phyloP scores from a whole-genome alignment of 2,113 vertebrate genomes.

The Centropus bengalensis region DNA sequence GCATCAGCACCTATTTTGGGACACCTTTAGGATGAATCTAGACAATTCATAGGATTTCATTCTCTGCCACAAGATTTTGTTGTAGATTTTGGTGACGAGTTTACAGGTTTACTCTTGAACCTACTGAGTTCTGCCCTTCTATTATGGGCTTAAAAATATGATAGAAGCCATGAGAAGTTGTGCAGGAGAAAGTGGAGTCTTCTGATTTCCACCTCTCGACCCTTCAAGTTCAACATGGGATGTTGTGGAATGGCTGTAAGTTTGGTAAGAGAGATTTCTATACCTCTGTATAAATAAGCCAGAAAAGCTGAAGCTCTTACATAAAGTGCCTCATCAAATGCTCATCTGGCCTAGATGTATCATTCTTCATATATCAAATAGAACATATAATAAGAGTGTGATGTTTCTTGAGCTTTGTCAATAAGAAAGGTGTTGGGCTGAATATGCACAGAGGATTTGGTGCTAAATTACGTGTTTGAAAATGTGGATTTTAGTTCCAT shows the following conservation, averaged over 20 bases:
- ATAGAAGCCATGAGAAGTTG: not conserved
- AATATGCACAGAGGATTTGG: not conserved
- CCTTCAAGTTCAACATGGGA: not conserved
- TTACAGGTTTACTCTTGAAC: not conserved
- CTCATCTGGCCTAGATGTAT: not conserved
- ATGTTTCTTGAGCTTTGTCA: not conserved
- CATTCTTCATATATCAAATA: not conserved
- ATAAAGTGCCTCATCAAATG: not conserved
- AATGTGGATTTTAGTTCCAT: not conserved
- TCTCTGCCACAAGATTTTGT: not conserved
- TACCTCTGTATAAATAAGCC: not conserved
- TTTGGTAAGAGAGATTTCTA: not conserved
- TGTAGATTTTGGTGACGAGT: not conserved
- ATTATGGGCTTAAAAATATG: not conserved
- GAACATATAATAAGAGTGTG: not conserved
- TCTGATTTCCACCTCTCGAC: not conserved
- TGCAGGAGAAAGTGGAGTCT: not conserved
- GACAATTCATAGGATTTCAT: not conserved
- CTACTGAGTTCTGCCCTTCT: not conserved
- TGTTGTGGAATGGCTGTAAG: not conserved
- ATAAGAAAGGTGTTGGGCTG: not conserved
- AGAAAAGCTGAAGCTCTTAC: not conserved
- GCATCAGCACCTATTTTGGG: not conserved
- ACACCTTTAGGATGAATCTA: not conserved
- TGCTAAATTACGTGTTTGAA: not conserved